Conservation (phyloP, 2,113 vertebrate species). For the Petromus typicus region DNA sequence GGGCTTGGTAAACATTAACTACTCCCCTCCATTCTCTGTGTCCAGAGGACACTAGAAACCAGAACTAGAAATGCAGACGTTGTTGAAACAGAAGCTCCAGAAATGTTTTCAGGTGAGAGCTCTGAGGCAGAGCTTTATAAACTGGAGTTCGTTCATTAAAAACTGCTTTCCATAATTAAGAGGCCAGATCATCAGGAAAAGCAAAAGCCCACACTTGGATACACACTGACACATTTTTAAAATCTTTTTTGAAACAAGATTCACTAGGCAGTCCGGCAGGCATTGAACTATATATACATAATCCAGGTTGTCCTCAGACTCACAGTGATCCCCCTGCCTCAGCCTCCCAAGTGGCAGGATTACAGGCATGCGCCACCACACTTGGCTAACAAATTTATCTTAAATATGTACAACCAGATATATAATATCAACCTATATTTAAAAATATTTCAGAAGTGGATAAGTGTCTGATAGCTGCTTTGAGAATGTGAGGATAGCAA, state of each 20-base stretch:
- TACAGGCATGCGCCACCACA: background rate
- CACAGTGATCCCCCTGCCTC: background rate
- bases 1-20: background rate
- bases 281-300: background rate
- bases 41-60: background rate
- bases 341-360: background rate
- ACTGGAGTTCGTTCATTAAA: background rate
- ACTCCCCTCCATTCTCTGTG: background rate
- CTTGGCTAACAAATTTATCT: background rate
- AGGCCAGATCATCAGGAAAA: slow-evolving; percentile 1
- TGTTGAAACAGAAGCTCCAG: background rate
- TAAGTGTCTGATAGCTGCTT: background rate
- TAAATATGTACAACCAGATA: slow-evolving; percentile 45
- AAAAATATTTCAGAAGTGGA: background rate
- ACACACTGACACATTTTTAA: background rate
- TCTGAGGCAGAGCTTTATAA: background rate
- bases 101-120: background rate
- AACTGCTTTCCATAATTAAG: background rate
- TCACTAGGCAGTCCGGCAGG: background rate
- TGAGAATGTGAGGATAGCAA: background rate
- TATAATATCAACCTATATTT: background rate
- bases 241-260: background rate
- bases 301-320: background rate
- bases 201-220: background rate
- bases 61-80: background rate